Conservation (phyloP, 1,140 invertebrate species). For the Psilanteris sp. region DNA sequence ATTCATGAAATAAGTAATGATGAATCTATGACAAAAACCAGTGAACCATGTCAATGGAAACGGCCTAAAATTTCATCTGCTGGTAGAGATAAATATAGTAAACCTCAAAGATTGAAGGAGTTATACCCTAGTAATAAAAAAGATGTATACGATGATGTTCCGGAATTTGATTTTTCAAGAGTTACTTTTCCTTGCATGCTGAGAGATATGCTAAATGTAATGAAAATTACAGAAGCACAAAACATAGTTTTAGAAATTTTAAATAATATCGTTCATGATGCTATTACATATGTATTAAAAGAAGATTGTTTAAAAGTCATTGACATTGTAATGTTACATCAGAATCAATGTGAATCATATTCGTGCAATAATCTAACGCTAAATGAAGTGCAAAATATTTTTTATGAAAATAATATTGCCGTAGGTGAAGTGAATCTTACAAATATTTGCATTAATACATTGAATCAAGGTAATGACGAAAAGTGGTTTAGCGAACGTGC, state of each 20-base stretch:
- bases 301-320: conserved; percentile 2
- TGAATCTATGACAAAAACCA: too few relatives aligned
- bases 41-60: conserved; percentile 25
- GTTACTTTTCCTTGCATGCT: conserved; percentile 17
- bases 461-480: too few relatives aligned
- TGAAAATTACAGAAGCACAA: conserved; percentile 15
- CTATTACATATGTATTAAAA: not conserved
- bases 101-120: conserved; percentile 13
- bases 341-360: not conserved
- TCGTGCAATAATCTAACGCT: not conserved
- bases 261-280: conserved; percentile 1
- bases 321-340: not conserved
- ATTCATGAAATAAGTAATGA: too few relatives aligned
- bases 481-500: too few relatives aligned
- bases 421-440: too few relatives aligned
- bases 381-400: too few relatives aligned
- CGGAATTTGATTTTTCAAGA: conserved; percentile 8
- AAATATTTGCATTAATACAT: too few relatives aligned
- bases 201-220: conserved; percentile 12
- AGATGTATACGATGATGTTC: not conserved
- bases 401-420: too few relatives aligned
- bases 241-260: conserved; percentile 7
- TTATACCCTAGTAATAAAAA: conserved; percentile 2
- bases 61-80: conserved; percentile 13
- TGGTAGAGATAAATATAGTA: conserved; percentile 23